phyloP scores from a whole-genome alignment of 2,888 invertebrate species.

The Therioaphis trifolii region DNA sequence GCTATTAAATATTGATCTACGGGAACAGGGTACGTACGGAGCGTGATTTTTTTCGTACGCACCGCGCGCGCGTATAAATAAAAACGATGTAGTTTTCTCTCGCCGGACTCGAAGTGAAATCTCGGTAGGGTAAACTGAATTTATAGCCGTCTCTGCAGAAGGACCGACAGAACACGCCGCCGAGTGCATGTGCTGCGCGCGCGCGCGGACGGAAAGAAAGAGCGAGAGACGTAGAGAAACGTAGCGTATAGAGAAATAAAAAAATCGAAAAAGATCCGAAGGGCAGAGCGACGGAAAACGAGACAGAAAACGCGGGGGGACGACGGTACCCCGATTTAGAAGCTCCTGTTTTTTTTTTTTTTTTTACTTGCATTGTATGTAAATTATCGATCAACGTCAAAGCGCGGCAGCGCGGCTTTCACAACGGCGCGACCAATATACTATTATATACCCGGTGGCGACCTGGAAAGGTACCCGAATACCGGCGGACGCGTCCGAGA shows the following conservation, averaged over 20 bases:
- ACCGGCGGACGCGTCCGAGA: conserved; percentile 20
- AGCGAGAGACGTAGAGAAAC: background rate
- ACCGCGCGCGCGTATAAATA: background rate
- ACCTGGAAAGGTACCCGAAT: conserved; percentile 51
- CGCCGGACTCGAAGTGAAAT: conserved; percentile 29
- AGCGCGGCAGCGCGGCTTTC: conserved; percentile 50
- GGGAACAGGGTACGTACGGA: background rate
- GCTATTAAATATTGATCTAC: background rate
- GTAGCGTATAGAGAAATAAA: background rate
- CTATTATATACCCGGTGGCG: conserved; percentile 4
- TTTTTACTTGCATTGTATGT: conserved; percentile 50
- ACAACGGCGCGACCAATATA: conserved; percentile 33
- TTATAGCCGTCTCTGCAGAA: conserved; percentile 46
- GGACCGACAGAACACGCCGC: background rate
- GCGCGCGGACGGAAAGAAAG: background rate
- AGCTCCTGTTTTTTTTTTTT: conserved; percentile 23
- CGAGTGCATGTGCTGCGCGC: background rate
- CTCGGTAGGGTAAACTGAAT: conserved; percentile 29
- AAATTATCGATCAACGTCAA: conserved; percentile 63
- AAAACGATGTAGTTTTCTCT: conserved; percentile 31
- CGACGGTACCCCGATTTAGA: conserved; percentile 46
- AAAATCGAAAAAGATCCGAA: background rate
- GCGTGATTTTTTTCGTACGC: background rate
- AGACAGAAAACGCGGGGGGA: conserved; percentile 30
- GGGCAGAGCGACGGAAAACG: background rate